These are phyloP conservation scores for Microcaecilia unicolor DNA, from an alignment of 2,797 vertebrate genomes.

Conservation along the genomic window DNA sequence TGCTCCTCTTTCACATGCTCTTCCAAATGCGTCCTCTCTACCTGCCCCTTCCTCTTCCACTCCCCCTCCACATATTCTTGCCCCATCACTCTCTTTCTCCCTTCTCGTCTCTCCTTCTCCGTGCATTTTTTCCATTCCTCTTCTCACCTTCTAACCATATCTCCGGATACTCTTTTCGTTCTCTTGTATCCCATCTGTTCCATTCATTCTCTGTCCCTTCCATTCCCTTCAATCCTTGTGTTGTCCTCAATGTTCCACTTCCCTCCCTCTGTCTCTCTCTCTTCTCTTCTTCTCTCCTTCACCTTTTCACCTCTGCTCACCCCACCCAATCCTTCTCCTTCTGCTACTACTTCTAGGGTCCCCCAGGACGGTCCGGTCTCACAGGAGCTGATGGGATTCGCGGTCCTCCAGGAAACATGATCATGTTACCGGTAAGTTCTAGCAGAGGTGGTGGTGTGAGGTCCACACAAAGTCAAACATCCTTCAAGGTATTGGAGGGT, in stretches of 20 bases:
- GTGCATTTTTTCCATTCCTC: too few species aligned
- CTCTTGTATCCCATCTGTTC: too few species aligned
- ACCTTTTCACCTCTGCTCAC: slow-evolving; percentile 7
- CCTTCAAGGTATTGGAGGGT: too few species aligned
- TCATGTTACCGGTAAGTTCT: slow-evolving; percentile 80
- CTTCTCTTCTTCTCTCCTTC: not conserved
- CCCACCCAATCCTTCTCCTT: not conserved
- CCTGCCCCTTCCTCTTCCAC: not conserved
- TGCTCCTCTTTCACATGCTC: not conserved
- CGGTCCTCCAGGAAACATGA: slow-evolving; percentile 72
- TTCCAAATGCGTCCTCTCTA: too few species aligned
- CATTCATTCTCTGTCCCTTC: not conserved
- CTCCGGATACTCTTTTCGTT: too few species aligned
- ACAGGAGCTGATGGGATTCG: slow-evolving; percentile 74
- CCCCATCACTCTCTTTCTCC: too few species aligned
- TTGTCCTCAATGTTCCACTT: not conserved
- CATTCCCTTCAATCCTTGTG: not conserved
- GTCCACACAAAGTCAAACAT: too few species aligned
- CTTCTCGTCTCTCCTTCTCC: not conserved
- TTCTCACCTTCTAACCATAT: not conserved
- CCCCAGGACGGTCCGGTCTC: slow-evolving; percentile 70
- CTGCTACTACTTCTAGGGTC: slow-evolving; percentile 52
- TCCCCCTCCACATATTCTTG: not conserved
- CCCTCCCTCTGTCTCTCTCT: not conserved
- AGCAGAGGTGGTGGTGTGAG: not conserved